Evolutionary conservation across 1,140 invertebrate genomes (phyloP).

Genomic region (Neodiprion pinetum): DNA sequence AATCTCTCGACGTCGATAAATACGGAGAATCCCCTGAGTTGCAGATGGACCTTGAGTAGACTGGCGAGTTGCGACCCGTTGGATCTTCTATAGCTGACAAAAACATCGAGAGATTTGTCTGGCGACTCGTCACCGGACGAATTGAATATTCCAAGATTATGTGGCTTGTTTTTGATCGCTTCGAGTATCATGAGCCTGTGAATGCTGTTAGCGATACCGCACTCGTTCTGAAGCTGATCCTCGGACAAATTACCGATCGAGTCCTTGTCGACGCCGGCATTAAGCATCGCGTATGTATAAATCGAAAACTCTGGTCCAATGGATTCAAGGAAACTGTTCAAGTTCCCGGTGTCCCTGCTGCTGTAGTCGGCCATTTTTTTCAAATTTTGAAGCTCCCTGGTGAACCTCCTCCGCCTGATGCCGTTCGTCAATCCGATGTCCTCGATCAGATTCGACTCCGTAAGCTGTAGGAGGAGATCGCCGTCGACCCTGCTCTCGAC

Average conservation of each 20-base stretch:
- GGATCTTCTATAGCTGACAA: conserved; percentile 96
- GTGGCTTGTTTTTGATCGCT: conserved; percentile 77
- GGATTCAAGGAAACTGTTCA: conserved; percentile 89
- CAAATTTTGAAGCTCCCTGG: conserved; percentile 90
- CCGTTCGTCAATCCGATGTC: conserved; percentile 95
- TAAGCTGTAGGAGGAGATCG: conserved; percentile 93
- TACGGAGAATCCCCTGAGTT: conserved; percentile 91
- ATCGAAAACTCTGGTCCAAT: conserved; percentile 92
- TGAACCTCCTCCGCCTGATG: conserved; percentile 92
- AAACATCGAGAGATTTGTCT: conserved; percentile 93
- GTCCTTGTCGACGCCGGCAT: conserved; percentile 91
- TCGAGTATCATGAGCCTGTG: conserved; percentile 91
- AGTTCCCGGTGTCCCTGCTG: conserved; percentile 88
- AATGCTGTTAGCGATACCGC: conserved; percentile 92
- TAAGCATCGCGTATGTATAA: conserved; percentile 97
- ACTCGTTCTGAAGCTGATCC: conserved; percentile 89
- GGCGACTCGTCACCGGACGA: conserved; percentile 76
- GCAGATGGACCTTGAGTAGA: conserved; percentile 92
- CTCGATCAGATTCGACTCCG: conserved; percentile 88
- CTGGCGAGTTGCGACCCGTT: conserved; percentile 98
- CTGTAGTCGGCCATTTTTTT: conserved; percentile 98
- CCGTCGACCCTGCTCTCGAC: conserved; percentile 94
- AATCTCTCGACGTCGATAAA: conserved; percentile 96
- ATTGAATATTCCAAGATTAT: conserved; percentile 63
- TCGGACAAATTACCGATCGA: conserved; percentile 83